phyloP scores from a whole-genome alignment of 2,888 invertebrate species.

The Xestia c-nigrum region DNA sequence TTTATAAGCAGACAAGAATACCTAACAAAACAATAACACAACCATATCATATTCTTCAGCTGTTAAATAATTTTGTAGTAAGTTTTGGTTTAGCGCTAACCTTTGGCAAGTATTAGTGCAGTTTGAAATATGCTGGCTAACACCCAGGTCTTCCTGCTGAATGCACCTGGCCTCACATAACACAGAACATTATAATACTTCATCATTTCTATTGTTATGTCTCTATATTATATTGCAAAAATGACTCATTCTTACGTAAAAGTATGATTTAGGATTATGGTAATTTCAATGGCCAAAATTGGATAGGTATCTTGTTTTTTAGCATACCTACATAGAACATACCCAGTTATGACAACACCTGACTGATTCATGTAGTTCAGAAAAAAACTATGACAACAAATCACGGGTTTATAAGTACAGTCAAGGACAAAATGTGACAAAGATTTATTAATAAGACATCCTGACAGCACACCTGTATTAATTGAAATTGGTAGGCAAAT shows the following conservation, averaged over 20 bases:
- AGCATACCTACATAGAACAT: background rate
- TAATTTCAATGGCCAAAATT: background rate
- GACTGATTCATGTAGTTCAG: background rate
- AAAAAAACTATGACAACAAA: background rate
- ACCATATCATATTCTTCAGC: conserved; percentile 10
- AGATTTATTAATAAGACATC: background rate
- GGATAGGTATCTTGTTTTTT: background rate
- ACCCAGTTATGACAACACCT: background rate
- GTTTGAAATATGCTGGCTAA: conserved; percentile 82
- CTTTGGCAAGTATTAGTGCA: conserved; percentile 84
- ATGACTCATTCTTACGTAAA: conserved; percentile 15
- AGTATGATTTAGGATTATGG: background rate
- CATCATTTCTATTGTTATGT: conserved; percentile 53
- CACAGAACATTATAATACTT: conserved; percentile 50
- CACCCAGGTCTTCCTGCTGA: conserved; percentile 85
- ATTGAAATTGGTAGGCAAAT: too few species aligned
- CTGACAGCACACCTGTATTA: background rate
- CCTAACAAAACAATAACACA: conserved; percentile 8
- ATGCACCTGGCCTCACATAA: conserved; percentile 75
- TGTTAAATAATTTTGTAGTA: conserved; percentile 36
- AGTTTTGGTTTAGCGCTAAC: conserved; percentile 76
- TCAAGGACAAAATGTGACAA: background rate
- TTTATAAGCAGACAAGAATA: background rate
- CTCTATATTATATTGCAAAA: conserved; percentile 25
- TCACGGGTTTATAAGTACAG: background rate